phyloP scores from a whole-genome alignment of 2,888 invertebrate species.

The Diadegma fenestrale region DNA sequence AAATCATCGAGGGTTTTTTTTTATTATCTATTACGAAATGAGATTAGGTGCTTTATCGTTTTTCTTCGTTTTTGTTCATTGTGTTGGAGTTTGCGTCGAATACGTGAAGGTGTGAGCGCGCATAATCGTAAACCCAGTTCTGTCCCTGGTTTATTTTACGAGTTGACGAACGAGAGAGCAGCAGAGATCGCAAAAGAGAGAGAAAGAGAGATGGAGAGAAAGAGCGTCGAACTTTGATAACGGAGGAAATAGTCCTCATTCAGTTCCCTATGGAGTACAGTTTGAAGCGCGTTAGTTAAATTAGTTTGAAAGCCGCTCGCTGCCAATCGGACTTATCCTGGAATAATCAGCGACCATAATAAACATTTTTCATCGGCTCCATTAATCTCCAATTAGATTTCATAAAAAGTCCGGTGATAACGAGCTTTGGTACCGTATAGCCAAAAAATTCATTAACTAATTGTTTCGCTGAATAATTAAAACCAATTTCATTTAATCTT shows the following conservation, averaged over 20 bases:
- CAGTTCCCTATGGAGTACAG: conserved; percentile 28
- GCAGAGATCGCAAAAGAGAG: neutral
- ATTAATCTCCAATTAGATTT: neutral
- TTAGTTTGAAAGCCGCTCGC: conserved; percentile 58
- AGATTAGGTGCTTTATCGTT: neutral
- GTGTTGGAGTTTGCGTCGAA: neutral
- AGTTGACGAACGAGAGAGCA: conserved; percentile 4
- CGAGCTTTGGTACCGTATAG: neutral
- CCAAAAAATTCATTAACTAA: neutral
- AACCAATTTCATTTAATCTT: too few relatives aligned
- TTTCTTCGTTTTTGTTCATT: neutral
- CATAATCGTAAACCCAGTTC: conserved; percentile 49
- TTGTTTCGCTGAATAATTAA: neutral
- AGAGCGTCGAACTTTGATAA: conserved; percentile 54
- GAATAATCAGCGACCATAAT: neutral
- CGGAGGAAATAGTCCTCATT: conserved; percentile 47
- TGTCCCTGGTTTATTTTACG: conserved; percentile 35
- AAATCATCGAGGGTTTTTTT: neutral
- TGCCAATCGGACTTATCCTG: conserved; percentile 17
- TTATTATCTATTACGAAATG: neutral
- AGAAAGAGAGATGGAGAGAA: neutral
- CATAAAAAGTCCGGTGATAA: neutral
- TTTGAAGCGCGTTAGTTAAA: conserved; percentile 50
- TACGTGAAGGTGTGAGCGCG: conserved; percentile 22
- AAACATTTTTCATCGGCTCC: neutral